Conservation (phyloP, 2,797 vertebrate genomes). For the Mormyrops attenuatus region DNA sequence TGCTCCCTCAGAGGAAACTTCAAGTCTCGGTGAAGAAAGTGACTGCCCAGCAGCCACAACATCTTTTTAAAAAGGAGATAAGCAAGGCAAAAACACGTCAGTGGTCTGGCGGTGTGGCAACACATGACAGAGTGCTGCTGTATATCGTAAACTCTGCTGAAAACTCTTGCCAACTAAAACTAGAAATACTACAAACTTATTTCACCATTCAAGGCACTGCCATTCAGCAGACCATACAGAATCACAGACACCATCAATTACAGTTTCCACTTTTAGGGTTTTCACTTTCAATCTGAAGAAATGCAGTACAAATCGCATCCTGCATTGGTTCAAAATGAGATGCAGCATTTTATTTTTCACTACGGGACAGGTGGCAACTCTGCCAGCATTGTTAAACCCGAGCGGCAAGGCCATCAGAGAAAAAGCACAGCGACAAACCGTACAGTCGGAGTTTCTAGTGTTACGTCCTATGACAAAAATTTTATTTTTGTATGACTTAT, state of each 20-base stretch:
- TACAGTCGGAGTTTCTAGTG: no score
- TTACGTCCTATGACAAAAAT: no score
- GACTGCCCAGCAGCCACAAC: background rate
- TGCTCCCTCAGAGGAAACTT: background rate
- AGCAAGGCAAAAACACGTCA: background rate
- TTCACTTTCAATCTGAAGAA: background rate
- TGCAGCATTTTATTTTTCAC: background rate
- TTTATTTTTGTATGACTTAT: no score
- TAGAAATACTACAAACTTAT: background rate
- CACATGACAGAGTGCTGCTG: background rate
- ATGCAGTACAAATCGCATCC: background rate
- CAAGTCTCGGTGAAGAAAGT: background rate
- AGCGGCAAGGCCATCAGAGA: background rate
- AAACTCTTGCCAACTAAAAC: background rate
- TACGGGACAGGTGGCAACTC: background rate
- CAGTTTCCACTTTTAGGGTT: background rate
- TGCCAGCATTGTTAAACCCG: background rate
- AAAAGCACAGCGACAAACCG: background rate
- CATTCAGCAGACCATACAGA: background rate
- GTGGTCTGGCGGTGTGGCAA: background rate
- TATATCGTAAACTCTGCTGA: background rate
- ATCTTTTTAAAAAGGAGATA: background rate
- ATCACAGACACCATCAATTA: background rate
- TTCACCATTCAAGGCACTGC: background rate
- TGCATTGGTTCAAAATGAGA: background rate